Evolutionary conservation across 2,888 invertebrate genomes (phyloP), one percentile per base, ranked within the genome.

Genomic region (Lasioglossum lativentre): DNA sequence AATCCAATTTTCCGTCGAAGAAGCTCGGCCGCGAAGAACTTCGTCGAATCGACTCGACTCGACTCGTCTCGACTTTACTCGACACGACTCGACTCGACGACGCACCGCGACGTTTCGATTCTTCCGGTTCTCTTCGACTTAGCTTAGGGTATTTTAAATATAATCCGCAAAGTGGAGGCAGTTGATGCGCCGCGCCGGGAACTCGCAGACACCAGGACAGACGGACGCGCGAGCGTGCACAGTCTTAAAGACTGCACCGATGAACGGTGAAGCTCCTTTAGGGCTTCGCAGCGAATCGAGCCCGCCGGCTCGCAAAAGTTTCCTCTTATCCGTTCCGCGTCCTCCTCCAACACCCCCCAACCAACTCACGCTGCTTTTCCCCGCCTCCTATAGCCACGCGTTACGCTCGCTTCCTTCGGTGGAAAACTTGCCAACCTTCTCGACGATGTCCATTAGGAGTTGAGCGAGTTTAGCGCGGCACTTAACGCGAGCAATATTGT

Each of bases 371-470:
- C 71, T 75, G 71, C 59, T 86, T 52, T 70, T 75, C 10, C 68
- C 71, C 75, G 16, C 59, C 75, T 1, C 10, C 23, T 52, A 52
- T n/a, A 52, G 52, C 23, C 83, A 59, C 80, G 70, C 73, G 82
- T 38, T 68, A 34, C 63, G 14, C 47, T 40, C 27, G 42, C 34
- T 42, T 14, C 73, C 56, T 6, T 66, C 66, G 66, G 38, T 42
- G n/a, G 80, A 82, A 86, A 86, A 86, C 86, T 86, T 86, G 82
- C 66, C 82, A 70, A 81, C 86, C 83, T 70, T 79, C 84, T 80
- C 86, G 84, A 71, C 86, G 83, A 86, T 88, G 90, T 90, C 90
- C 90, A 90, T 90, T 90, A 90, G 77, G 85, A 90, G 90, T 89
- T 85, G 83, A 79, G 83, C 80, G 80, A 90, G 87, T 89, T 88